Conservation (phyloP, 2,888 invertebrate species). For the Subacronicta megacephala region DNA sequence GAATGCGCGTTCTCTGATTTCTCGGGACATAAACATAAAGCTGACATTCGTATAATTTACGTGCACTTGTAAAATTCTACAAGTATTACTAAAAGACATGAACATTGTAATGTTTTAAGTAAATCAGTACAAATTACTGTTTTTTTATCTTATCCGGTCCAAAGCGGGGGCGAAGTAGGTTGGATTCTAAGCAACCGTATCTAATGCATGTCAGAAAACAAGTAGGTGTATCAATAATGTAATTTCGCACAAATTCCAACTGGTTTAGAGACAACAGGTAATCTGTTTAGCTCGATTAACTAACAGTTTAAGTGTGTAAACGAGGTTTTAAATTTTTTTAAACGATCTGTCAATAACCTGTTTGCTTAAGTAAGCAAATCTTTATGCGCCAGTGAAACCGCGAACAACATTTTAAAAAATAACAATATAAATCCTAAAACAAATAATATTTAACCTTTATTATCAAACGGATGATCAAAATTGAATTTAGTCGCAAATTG, state of each 20-base stretch:
- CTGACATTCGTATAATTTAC: too few relatives aligned
- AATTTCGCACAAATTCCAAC: constrained; percentile 32
- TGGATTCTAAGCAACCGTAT: constrained; percentile 10
- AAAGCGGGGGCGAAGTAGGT: constrained; percentile 25
- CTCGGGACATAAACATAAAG: too few relatives aligned
- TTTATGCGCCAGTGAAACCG: not conserved
- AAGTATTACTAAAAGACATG: too few relatives aligned
- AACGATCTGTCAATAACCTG: constrained; percentile 6
- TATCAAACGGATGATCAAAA: too few relatives aligned
- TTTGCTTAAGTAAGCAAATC: too few relatives aligned
- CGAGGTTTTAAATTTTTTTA: constrained; percentile 24
- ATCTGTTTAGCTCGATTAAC: constrained; percentile 25
- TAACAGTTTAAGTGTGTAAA: constrained; percentile 22
- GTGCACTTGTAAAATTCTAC: too few relatives aligned
- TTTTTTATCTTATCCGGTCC: constrained; percentile 26
- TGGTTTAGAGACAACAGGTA: constrained; percentile 31
- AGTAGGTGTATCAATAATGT: constrained; percentile 37
- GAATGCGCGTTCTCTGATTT: too few relatives aligned
- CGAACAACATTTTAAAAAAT: too few relatives aligned
- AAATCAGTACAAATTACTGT: constrained; percentile 31
- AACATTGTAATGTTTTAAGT: too few relatives aligned
- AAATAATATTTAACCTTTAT: too few relatives aligned
- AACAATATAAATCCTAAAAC: too few relatives aligned
- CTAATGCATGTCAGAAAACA: constrained; percentile 16
- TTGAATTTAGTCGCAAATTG: too few relatives aligned